Base-by-base conservation (phyloP, 1,140 invertebrate genomes). In the Anastatus disparis region DNA sequence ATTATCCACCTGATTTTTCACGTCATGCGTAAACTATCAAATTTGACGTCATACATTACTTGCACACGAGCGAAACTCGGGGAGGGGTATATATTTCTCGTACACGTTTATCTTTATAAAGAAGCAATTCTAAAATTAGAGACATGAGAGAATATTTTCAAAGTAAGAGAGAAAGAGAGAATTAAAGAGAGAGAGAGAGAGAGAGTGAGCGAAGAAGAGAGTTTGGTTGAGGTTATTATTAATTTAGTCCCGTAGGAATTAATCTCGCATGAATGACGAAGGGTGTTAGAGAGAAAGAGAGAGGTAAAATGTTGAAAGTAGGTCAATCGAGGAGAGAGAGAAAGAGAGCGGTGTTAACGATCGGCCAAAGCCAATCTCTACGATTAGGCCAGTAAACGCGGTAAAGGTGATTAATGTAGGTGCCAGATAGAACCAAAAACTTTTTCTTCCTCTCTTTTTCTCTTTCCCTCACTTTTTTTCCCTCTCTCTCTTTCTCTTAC, bases 291-390 rank as follows among this genome's bases (percentile, higher is more conserved):
- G 27, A 31, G 53, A 20, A 2, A 38, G 40, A 20, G 42, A 61
- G 56, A 10, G n/a, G n/a, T n/a, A n/a, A 56, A 35, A 20, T 58
- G 44, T 15, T 12, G 3, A 44, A 70, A 70, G 59, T 70, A 64
- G 68, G 68, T 64, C 61, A 64, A 64, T 70, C 68, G 61, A 26
- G n/a, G n/a, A n/a, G n/a, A n/a, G n/a, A n/a, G n/a, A n/a, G n/a
- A n/a, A n/a, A n/a, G n/a, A n/a, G 31, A 29, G 42, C 38, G 58
- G 40, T 64, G 62, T 50, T 70, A 70, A 64, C 68, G 59, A 70
- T 70, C 61, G 59, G 44, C 50, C 50, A 56, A 35, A 70, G 61
- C 53, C 68, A 56, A 70, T 70, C 29, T 64, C n/a, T 40, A 52
- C 61, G 62, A 64, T 70, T 70, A 70, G 61, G 67, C 38, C n/a